Percentiles rank a stretch among this genome's conserved stretches.
phyloP scores from a whole-genome alignment of 64 coral and sea anemone species.

The Catalaphyllia jardinei region DNA sequence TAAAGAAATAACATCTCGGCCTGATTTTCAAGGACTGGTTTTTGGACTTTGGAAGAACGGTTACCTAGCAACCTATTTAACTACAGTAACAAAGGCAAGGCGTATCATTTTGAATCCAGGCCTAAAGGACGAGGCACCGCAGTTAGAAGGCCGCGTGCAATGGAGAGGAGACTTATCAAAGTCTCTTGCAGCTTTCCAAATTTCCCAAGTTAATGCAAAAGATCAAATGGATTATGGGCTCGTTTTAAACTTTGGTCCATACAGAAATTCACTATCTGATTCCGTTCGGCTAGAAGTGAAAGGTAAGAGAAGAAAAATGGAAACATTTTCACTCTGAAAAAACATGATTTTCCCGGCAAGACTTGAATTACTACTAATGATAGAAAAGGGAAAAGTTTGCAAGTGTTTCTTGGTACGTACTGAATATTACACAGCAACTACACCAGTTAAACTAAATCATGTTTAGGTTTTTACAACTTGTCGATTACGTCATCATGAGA shows the following conservation, averaged over 20 bases:
- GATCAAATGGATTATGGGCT: constrained; percentile 10
- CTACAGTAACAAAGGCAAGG: not conserved
- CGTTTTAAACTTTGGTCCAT: constrained; percentile 5
- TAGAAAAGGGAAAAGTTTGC: not conserved
- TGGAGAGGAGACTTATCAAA: constrained; percentile 6
- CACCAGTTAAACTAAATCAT: no score
- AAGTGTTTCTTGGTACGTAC: no score
- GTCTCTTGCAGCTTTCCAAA: not conserved
- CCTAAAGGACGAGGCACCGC: constrained; percentile 7
- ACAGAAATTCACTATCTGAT: not conserved
- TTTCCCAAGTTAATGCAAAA: not conserved
- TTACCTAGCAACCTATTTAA: constrained; percentile 1
- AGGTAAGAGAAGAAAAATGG: not conserved
- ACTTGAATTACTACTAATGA: not conserved
- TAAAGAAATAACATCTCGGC: not conserved
- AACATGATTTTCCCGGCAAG: not conserved
- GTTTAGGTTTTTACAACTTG: no score
- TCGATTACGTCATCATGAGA: no score
- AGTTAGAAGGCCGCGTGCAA: not conserved
- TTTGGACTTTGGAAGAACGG: constrained; percentile 16
- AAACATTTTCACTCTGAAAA: not conserved
- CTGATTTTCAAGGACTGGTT: not conserved
- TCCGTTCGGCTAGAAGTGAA: not conserved
- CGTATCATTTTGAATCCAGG: not conserved
- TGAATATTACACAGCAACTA: no score